phyloP scores from a whole-genome alignment of 2,113 vertebrate species.

The Tachysurus vachellii region DNA sequence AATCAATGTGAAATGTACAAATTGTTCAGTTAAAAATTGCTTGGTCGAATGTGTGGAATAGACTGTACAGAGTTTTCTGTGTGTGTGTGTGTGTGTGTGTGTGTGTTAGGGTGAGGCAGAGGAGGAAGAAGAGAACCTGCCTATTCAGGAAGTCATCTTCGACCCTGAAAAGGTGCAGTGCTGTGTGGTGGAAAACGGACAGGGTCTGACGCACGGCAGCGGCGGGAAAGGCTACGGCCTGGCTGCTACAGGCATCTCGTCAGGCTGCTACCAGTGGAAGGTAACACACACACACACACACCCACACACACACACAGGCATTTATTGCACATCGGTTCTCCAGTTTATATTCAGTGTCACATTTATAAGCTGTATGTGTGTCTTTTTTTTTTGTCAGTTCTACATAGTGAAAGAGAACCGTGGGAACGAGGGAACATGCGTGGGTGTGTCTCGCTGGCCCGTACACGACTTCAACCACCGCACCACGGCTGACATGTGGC shows the following conservation, averaged over 20 bases:
- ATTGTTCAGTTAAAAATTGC: background rate
- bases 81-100: slow-evolving; percentile 22
- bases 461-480: slow-evolving; percentile 80
- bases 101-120: slow-evolving; percentile 63
- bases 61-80: background rate
- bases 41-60: background rate
- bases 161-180: slow-evolving; percentile 78
- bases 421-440: slow-evolving; percentile 78
- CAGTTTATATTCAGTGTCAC: background rate
- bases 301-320: background rate
- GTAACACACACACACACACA: slow-evolving; percentile 47
- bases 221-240: slow-evolving; percentile 81
- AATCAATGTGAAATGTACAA: background rate
- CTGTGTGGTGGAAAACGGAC: slow-evolving; percentile 76
- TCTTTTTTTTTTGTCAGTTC: slow-evolving; percentile 64
- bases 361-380: background rate
- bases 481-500: slow-evolving; percentile 82
- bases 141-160: slow-evolving; percentile 79
- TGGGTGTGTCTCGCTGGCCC: slow-evolving; percentile 79
- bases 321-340: background rate
- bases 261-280: slow-evolving; percentile 82
- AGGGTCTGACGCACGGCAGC: slow-evolving; percentile 75
- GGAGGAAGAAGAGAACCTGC: slow-evolving; percentile 74
- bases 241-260: slow-evolving; percentile 76
- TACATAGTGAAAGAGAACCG: slow-evolving; percentile 78